phyloP scores from a whole-genome alignment of 2,888 invertebrate genomes.

The Odontomyia ornata region DNA sequence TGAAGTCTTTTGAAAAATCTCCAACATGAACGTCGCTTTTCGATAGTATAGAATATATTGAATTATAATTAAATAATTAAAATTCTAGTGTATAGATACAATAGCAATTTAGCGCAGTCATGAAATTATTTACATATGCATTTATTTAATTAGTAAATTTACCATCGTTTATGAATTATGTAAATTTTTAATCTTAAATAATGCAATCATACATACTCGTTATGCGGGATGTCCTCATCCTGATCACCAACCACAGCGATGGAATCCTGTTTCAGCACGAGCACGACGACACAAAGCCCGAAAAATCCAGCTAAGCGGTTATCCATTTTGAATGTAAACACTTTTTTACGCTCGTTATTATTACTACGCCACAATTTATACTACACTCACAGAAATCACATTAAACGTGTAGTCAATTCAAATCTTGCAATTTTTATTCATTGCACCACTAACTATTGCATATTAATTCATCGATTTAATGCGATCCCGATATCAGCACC shows the following conservation, averaged over 20 bases:
- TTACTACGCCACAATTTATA: not conserved
- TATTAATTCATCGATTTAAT: not conserved
- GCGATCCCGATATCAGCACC: not conserved
- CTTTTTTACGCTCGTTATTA: not conserved
- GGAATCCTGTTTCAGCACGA: constrained; percentile 58
- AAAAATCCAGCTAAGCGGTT: constrained; percentile 57
- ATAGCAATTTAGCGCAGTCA: too few species aligned
- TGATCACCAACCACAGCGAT: constrained; percentile 68
- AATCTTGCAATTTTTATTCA: not conserved
- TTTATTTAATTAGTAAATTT: too few species aligned
- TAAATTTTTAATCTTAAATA: not conserved
- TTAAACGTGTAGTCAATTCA: not conserved
- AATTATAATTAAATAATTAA: too few species aligned
- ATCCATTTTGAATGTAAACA: constrained; percentile 55
- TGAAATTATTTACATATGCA: too few species aligned
- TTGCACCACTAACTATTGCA: not conserved
- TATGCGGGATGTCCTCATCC: constrained; percentile 89
- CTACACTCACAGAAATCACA: not conserved
- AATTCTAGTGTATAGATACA: too few species aligned
- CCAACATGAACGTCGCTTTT: too few species aligned
- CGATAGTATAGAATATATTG: too few species aligned
- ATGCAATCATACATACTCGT: constrained; percentile 75
- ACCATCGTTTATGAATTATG: too few species aligned
- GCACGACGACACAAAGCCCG: constrained; percentile 58
- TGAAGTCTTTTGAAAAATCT: too few species aligned